Percentiles rank a stretch among this genome's conserved stretches.
phyloP scores from a whole-genome alignment of 2,888 invertebrate genomes.

The Frankliniella fusca region DNA sequence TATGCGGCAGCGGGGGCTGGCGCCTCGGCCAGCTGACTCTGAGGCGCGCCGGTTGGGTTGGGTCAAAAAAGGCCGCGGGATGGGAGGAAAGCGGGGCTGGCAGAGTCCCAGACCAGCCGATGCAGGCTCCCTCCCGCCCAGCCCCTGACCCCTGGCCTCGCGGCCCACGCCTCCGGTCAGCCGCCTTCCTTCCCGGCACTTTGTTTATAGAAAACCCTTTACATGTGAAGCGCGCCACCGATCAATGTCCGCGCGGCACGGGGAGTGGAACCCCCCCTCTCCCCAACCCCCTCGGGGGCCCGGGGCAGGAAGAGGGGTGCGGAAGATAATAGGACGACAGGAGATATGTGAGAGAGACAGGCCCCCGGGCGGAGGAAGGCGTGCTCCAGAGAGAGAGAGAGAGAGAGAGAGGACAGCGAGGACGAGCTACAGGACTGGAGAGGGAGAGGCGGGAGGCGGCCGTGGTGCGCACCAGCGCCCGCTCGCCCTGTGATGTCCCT shows the following conservation, averaged over 20 bases:
- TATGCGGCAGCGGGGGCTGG: no score
- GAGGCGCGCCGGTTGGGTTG: no score
- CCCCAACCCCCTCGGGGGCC: no score
- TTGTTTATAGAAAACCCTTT: constrained; percentile 15
- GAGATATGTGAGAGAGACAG: neutral
- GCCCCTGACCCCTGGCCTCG: neutral
- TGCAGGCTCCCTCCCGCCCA: neutral
- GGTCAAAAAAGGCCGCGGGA: no score
- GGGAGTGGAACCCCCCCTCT: neutral
- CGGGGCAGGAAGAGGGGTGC: neutral
- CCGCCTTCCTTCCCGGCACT: neutral
- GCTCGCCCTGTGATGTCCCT: constrained; percentile 13
- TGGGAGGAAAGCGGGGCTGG: neutral
- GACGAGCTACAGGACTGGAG: constrained; percentile 1
- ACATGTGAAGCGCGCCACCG: neutral
- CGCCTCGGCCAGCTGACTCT: no score
- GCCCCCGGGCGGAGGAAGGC: neutral
- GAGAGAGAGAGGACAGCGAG: constrained; percentile 17
- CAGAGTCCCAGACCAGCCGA: neutral
- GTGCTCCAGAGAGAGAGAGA: neutral
- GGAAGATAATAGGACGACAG: neutral
- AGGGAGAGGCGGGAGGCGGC: constrained; percentile 14
- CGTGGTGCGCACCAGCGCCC: constrained; percentile 22
- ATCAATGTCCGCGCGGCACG: constrained; percentile 5
- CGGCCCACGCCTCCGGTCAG: no score